Percentiles rank a stretch among this genome's conserved stretches.
Conservation (phyloP, 2,797 vertebrate genomes). For the Xenentodon cancila region DNA sequence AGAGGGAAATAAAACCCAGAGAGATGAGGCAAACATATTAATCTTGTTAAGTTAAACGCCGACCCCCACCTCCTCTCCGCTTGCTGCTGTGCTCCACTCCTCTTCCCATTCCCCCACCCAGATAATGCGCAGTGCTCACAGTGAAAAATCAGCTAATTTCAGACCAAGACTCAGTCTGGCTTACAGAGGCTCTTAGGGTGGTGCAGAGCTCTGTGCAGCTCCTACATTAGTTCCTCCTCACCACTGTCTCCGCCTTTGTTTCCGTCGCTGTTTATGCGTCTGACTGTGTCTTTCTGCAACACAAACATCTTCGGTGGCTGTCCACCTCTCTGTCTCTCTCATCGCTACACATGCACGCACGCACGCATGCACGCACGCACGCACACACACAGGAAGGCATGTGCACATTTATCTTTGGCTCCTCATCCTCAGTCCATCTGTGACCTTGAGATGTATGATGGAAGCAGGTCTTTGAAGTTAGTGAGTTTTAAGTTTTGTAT, state of each 20-base stretch:
- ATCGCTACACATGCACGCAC: conserved; percentile 28
- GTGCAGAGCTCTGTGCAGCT: conserved; percentile 70
- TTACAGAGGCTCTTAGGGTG: conserved; percentile 74
- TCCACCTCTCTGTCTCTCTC: conserved; percentile 21
- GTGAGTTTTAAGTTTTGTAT: conserved; percentile 75
- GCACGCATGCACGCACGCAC: conserved; percentile 52
- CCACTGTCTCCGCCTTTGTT: conserved; percentile 61
- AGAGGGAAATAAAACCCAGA: conserved; percentile 73
- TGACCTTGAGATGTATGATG: conserved; percentile 80
- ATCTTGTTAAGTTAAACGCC: conserved; percentile 79
- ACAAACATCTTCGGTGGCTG: conserved; percentile 41
- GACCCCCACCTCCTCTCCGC: conserved; percentile 59
- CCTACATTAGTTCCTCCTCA: conserved; percentile 68
- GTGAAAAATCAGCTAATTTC: conserved; percentile 83
- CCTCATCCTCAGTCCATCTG: conserved; percentile 55
- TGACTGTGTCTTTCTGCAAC: conserved; percentile 41
- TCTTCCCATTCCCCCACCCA: conserved; percentile 61
- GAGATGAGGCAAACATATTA: conserved; percentile 75
- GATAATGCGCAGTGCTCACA: conserved; percentile 74
- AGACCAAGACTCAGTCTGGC: conserved; percentile 72
- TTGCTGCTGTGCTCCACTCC: conserved; percentile 50
- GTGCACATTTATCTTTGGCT: conserved; percentile 65
- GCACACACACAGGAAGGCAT: conserved; percentile 62
- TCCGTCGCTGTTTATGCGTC: conserved; percentile 59
- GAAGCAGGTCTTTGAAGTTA: conserved; percentile 70